These are phyloP conservation scores for Trinorchestia longiramus DNA, from an alignment of 1,140 invertebrate species.

Conservation along the genomic window DNA sequence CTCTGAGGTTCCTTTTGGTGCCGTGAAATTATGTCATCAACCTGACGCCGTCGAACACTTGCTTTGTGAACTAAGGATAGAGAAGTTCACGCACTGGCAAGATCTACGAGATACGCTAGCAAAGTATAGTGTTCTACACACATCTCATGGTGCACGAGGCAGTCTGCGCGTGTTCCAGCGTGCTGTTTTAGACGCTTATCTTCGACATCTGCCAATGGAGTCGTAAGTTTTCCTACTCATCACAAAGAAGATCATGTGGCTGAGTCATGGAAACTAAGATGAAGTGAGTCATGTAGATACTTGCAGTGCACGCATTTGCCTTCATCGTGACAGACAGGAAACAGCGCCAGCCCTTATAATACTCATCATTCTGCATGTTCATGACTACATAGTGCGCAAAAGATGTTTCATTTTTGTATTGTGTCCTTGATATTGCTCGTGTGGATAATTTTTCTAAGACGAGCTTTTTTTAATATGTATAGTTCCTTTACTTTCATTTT, in stretches of 20 bases:
- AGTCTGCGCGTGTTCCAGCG: background rate
- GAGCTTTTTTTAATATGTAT: no score
- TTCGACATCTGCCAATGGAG: conserved; percentile 30
- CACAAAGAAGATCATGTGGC: background rate
- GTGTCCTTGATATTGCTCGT: no score
- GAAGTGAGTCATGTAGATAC: background rate
- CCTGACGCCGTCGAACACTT: background rate
- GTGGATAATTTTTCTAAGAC: no score
- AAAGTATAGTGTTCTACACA: background rate
- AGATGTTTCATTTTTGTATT: no score
- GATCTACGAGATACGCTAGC: background rate
- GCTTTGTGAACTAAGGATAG: conserved; percentile 4
- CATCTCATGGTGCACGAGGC: background rate
- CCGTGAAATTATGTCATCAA: background rate
- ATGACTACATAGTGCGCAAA: no score
- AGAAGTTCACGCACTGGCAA: background rate
- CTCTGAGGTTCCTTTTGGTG: background rate
- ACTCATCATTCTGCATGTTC: no score
- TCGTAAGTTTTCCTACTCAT: conserved; percentile 18
- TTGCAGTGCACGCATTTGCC: background rate
- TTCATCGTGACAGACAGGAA: background rate
- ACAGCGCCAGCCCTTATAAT: background rate
- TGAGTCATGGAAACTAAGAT: conserved; percentile 18
- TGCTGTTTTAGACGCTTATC: conserved; percentile 26
- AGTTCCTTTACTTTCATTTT: background rate